Conservation (phyloP, 2,888 invertebrate species). For the Lottia gigantea region DNA sequence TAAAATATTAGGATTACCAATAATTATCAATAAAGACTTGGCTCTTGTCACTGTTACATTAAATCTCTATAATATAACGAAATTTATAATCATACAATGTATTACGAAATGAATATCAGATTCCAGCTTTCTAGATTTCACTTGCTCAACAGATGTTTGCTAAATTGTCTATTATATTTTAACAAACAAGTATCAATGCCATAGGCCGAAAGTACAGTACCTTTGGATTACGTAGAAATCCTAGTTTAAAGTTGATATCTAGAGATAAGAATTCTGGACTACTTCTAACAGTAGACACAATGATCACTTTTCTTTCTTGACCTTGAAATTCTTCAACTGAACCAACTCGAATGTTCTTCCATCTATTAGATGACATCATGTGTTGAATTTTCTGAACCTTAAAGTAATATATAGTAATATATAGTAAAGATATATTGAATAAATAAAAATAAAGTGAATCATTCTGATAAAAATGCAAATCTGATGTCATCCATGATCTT, state of each 20-base stretch:
- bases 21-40: slow-evolving; percentile 57
- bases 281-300: slow-evolving; percentile 62
- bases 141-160: no score
- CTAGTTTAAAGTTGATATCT: slow-evolving; percentile 54
- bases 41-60: slow-evolving; percentile 62
- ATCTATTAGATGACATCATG: slow-evolving; percentile 36
- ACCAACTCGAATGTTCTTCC: slow-evolving; percentile 47
- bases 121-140: no score
- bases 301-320: slow-evolving; percentile 59
- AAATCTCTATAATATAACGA: slow-evolving; percentile 48
- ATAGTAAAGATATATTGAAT: no score
- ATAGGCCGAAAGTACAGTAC: slow-evolving; percentile 27
- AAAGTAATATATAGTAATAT: no score
- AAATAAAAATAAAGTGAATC: no score
- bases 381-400: slow-evolving; percentile 56
- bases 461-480: no score
- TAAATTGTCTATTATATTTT: no score
- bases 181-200: no score
- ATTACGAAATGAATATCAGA: no score
- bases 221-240: slow-evolving; percentile 62
- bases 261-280: slow-evolving; percentile 39
- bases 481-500: no score
- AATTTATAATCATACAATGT: no score
- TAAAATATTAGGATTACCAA: slow-evolving; percentile 58
- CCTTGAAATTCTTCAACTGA: slow-evolving; percentile 65